Conservation (phyloP, 2,888 invertebrate species). For the Oscheius sp. region DNA sequence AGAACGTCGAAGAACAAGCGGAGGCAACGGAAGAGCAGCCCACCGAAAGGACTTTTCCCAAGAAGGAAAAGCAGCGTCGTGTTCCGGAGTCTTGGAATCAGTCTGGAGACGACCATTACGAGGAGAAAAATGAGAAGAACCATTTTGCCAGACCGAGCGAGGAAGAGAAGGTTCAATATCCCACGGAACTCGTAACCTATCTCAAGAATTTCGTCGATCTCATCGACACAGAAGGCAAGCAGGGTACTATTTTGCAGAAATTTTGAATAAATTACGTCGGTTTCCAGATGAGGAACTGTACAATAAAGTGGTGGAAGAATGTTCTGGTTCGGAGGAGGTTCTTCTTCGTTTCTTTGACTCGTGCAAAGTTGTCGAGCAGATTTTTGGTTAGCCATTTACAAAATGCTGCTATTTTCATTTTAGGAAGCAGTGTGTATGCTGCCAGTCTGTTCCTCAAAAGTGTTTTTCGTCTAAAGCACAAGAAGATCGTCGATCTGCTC, state of each 20-base stretch:
- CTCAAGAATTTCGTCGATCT: conserved; percentile 48
- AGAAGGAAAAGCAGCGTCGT: conserved; percentile 1
- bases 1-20: conserved; percentile 45
- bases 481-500: conserved; percentile 47
- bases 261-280: neutral
- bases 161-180: conserved; percentile 38
- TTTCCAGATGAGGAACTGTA: conserved; percentile 43
- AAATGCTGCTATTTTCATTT: conserved; percentile 32
- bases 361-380: conserved; percentile 33
- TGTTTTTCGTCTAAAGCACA: conserved; percentile 51
- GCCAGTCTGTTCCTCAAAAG: conserved; percentile 47
- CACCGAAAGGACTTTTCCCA: conserved; percentile 10
- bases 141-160: neutral
- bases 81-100: neutral
- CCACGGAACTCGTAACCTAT: conserved; percentile 55
- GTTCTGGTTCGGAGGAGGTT: conserved; percentile 47
- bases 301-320: conserved; percentile 54
- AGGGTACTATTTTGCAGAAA: conserved; percentile 23
- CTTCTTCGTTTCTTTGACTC: conserved; percentile 56
- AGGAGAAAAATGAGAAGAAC: neutral
- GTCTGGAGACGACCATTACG: neutral
- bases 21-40: conserved; percentile 18
- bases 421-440: conserved; percentile 43
- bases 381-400: conserved; percentile 23
- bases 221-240: conserved; percentile 44